phyloP scores from a whole-genome alignment of 2,888 invertebrate genomes.

The Heteromurus nitidus region DNA sequence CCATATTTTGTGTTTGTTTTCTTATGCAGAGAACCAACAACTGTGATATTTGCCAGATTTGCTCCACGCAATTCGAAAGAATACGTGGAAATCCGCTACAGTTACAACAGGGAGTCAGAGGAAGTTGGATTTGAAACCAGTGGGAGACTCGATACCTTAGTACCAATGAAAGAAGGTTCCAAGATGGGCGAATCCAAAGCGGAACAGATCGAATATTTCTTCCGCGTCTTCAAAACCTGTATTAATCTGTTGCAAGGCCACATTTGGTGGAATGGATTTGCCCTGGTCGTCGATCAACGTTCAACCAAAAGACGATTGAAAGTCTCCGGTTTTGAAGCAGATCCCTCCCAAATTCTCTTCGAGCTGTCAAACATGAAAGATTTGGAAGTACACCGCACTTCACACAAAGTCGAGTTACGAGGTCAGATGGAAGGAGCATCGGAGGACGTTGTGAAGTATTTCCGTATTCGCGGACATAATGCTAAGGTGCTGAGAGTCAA shows the following conservation, averaged over 20 bases:
- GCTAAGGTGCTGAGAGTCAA: conserved; percentile 23
- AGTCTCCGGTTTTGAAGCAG: conserved; percentile 31
- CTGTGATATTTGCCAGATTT: conserved; percentile 43
- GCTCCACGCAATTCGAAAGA: background rate
- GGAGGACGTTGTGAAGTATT: background rate
- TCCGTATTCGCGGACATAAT: conserved; percentile 24
- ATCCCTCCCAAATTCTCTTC: conserved; percentile 42
- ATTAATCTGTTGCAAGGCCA: conserved; percentile 44
- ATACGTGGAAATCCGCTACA: conserved; percentile 36
- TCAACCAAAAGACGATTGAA: conserved; percentile 29
- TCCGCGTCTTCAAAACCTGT: conserved; percentile 38
- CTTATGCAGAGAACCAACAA: conserved; percentile 25
- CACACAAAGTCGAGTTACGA: conserved; percentile 9
- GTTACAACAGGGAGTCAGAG: conserved; percentile 6
- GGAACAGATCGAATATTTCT: conserved; percentile 36
- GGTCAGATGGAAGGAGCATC: background rate
- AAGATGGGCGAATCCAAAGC: conserved; percentile 16
- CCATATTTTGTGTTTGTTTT: too few relatives aligned
- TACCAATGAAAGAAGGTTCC: conserved; percentile 8
- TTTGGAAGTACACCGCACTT: conserved; percentile 10
- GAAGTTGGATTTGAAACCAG: conserved; percentile 31
- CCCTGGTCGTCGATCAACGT: conserved; percentile 27
- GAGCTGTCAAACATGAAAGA: conserved; percentile 34
- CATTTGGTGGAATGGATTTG: conserved; percentile 59
- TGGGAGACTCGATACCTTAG: conserved; percentile 17